Evolutionary conservation across 2,113 vertebrate species (phyloP).

Genomic region (Polypterus senegalus): DNA sequence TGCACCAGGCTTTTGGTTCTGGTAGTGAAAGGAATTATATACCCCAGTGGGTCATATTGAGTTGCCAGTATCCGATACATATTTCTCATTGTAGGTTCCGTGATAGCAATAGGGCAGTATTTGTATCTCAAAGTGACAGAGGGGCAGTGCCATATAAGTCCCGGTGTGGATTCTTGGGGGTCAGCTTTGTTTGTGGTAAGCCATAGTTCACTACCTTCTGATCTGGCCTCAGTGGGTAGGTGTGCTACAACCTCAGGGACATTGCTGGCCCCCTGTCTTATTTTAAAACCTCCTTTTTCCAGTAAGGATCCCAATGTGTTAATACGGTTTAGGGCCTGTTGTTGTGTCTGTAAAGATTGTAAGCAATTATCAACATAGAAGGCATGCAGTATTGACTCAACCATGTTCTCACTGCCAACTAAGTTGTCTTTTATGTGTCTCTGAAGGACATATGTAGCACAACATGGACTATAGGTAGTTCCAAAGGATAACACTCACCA

Average conservation of each 20-base stretch:
- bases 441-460: slow-evolving; percentile 11
- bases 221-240: slow-evolving; percentile 5
- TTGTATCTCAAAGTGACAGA: slow-evolving; percentile 5
- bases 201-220: slow-evolving; percentile 9
- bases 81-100: no score
- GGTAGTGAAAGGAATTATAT: no score
- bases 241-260: not conserved
- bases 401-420: not conserved
- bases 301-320: not conserved
- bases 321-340: not conserved
- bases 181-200: not conserved
- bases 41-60: no score
- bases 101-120: no score
- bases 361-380: slow-evolving; percentile 21
- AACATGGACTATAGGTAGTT: slow-evolving; percentile 12
- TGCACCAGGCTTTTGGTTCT: no score
- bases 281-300: slow-evolving; percentile 8
- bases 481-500: slow-evolving; percentile 13
- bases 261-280: slow-evolving; percentile 16
- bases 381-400: not conserved
- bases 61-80: no score
- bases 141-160: slow-evolving; percentile 1
- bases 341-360: not conserved
- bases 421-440: not conserved
- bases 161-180: not conserved